A percentile compares a stretch with the other conserved stretches of the same genome.
Evolutionary conservation across 2,797 vertebrate genomes (phyloP).

Genomic region (Capromys pilorides): DNA sequence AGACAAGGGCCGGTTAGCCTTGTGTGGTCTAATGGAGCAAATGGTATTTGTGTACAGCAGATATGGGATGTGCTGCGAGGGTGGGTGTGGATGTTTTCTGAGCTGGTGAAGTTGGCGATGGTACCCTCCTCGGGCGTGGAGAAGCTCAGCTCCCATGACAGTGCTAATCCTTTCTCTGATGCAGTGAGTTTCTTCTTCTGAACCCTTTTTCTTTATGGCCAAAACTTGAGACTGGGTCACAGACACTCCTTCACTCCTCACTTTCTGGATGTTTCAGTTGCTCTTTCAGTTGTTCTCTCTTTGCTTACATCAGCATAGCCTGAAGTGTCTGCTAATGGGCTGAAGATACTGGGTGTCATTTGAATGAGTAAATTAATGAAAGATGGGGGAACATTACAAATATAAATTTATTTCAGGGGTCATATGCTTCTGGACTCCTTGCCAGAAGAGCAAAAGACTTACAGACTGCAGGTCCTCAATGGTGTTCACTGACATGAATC

Average conservation of each 20-base stretch:
- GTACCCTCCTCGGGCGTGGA: not conserved
- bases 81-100: not conserved
- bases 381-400: not conserved
- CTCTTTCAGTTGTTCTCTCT: not conserved
- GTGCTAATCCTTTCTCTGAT: not conserved
- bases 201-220: not conserved
- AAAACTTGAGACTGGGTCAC: not conserved
- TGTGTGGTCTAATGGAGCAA: not conserved
- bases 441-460: conserved; percentile 29
- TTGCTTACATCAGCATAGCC: not conserved
- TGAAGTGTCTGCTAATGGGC: not conserved
- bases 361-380: conserved; percentile 19
- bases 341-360: not conserved
- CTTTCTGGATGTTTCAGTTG: not conserved
- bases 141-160: not conserved
- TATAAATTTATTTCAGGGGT: not conserved
- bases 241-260: not conserved
- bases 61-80: not conserved
- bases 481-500: not conserved
- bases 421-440: not conserved
- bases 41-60: not conserved
- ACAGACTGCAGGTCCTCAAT: not conserved
- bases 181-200: not conserved
- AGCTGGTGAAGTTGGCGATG: not conserved
- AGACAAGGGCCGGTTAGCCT: not conserved